Percentiles rank a stretch among this genome's conserved stretches.
phyloP scores from a whole-genome alignment of 2,113 vertebrate species.

The Connochaetes taurinus region DNA sequence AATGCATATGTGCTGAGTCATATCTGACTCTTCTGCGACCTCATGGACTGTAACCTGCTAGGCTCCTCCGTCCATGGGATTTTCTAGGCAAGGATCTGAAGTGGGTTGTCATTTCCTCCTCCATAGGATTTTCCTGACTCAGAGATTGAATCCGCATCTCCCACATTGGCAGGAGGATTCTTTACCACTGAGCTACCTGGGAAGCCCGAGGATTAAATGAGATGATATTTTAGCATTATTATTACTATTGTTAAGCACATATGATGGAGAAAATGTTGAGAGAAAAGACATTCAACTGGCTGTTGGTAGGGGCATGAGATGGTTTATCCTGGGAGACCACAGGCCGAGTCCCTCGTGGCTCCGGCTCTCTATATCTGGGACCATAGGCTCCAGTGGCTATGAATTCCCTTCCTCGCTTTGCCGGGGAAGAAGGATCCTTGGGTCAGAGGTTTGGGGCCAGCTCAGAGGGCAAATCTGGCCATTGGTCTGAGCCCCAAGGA shows the following conservation, averaged over 20 bases:
- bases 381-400: background rate
- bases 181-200: background rate
- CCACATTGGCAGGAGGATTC: background rate
- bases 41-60: background rate
- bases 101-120: background rate
- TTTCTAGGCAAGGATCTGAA: background rate
- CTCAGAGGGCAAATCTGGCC: background rate
- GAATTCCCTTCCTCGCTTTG: background rate
- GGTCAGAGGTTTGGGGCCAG: background rate
- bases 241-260: background rate
- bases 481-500: background rate
- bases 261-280: background rate
- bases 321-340: background rate
- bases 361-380: background rate
- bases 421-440: background rate
- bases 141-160: background rate
- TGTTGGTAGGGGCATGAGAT: background rate
- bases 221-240: background rate
- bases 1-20: background rate
- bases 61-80: background rate
- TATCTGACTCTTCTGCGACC: background rate
- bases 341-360: too few species aligned
- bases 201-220: background rate
- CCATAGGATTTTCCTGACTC: background rate
- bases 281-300: background rate